Evolutionary conservation across 2,113 vertebrate species (phyloP), one percentile per base, ranked within the genome.

Genomic region (Hylia prasina): DNA sequence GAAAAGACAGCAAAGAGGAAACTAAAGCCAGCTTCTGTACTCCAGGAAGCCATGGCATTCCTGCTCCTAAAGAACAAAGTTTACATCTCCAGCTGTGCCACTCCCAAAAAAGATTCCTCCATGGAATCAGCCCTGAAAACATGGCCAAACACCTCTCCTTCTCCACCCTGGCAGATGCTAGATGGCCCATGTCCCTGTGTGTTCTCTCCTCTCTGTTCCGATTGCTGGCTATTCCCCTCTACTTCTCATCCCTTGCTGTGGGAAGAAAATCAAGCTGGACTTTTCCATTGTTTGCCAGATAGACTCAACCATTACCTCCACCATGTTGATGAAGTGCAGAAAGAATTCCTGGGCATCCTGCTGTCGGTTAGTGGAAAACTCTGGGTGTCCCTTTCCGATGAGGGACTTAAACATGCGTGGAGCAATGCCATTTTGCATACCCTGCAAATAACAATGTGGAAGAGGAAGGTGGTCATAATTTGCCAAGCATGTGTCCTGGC

Each of bases 321-420:
- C 99, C 99, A 99, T 99, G 98, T 99, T 99, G 96, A 99, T 99
- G 96, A 99, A 99, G 97, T 99, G 99, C 97, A 99, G 98, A 97
- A 99, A 98, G 98, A 99, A 99, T 96, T 99, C 99, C 96, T 99
- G 99, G 86, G 99, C 99, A 37, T 99, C 99, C 96, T 99, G 99
- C 89, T 99, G 99, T 66, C 99, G 98, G 97, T 99, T 99, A 68
- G 99, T 99, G 88, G 99, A 99, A 97, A 99, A 99, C 89, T 99
- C 99, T 3, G 99, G 98, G 89, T 99, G 99, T 35, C 99, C 99
- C 88, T 99, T 98, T 42, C 99, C 99, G 17, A 99, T 98, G 69
- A 99, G 99, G 56, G 99, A 98, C 97, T 99, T 99, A 94, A 99
- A 99, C 99, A 99, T 99, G 40, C 97, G 98, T 19, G 99, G 99